These are phyloP conservation scores for Carcharodon carcharias DNA, from an alignment of 2,797 vertebrate species.

Conservation along the genomic window DNA sequence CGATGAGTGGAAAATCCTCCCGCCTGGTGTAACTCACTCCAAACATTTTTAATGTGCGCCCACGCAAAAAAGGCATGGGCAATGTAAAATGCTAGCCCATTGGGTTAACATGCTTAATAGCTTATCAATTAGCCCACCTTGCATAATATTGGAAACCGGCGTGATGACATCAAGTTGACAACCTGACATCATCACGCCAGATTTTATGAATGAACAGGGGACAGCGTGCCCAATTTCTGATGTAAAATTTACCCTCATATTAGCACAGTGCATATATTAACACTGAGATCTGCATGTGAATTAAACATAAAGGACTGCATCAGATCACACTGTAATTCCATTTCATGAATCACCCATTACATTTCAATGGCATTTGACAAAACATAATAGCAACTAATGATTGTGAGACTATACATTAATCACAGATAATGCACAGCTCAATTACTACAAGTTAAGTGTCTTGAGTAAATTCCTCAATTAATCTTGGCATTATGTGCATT, in stretches of 20 bases:
- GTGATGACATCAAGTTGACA: too few species aligned
- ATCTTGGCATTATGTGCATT: conserved; percentile 16
- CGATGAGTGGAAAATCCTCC: too few species aligned
- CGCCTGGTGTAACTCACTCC: too few species aligned
- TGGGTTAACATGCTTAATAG: too few species aligned
- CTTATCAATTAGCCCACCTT: too few species aligned
- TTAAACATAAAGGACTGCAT: background rate
- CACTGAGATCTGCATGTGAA: background rate
- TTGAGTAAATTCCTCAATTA: background rate
- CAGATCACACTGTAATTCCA: conserved; percentile 10
- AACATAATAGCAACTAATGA: conserved; percentile 1
- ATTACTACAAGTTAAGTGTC: background rate
- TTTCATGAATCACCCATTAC: conserved; percentile 10
- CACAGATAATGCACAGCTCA: conserved; percentile 32
- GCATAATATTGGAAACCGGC: too few species aligned
- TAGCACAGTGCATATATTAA: conserved; percentile 2
- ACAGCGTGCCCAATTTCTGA: too few species aligned
- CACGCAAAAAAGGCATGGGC: too few species aligned
- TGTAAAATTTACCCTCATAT: background rate
- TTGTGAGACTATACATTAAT: background rate
- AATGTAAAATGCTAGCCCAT: too few species aligned
- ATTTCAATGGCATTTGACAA: background rate
- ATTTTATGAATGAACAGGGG: too few species aligned
- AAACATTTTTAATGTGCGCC: too few species aligned
- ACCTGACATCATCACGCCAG: too few species aligned